Conservation (phyloP, 2,888 invertebrate genomes). For the Epinotia brunnichana region DNA sequence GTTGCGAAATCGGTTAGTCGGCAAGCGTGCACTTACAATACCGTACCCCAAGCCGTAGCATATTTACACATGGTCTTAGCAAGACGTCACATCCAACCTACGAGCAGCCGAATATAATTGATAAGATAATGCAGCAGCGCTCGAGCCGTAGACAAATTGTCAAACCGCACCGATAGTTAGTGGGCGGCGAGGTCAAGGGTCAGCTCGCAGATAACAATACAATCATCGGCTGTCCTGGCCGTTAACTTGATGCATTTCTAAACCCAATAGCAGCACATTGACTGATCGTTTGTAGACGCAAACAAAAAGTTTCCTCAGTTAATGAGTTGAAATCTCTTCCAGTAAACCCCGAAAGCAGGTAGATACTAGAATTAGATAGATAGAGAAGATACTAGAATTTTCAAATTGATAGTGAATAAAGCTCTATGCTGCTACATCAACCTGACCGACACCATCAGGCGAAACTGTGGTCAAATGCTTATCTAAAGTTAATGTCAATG, state of each 20-base stretch:
- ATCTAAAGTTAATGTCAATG: neutral
- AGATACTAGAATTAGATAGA: too few relatives aligned
- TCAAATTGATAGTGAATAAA: neutral
- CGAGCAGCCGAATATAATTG: neutral
- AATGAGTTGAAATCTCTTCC: neutral
- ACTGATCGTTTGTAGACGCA: neutral
- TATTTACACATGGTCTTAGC: conserved; percentile 12
- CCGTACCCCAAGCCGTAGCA: conserved; percentile 8
- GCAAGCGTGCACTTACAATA: conserved; percentile 41
- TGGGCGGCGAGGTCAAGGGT: conserved; percentile 6
- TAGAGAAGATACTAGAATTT: neutral
- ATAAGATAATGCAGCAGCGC: conserved; percentile 3
- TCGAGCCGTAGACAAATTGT: neutral
- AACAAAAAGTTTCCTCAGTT: neutral
- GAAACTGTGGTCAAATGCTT: neutral
- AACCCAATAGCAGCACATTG: neutral
- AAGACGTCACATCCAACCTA: conserved; percentile 4
- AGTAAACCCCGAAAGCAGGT: neutral
- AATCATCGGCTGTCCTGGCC: conserved; percentile 2
- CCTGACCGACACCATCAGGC: neutral
- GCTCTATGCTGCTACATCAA: neutral
- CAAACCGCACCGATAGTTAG: neutral
- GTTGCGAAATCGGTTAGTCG: conserved; percentile 36
- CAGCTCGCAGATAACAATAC: conserved; percentile 15
- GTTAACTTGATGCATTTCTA: conserved; percentile 5